These are phyloP conservation scores for Scalopus aquaticus DNA, from an alignment of 2,113 vertebrate genomes.

Conservation along the genomic window DNA sequence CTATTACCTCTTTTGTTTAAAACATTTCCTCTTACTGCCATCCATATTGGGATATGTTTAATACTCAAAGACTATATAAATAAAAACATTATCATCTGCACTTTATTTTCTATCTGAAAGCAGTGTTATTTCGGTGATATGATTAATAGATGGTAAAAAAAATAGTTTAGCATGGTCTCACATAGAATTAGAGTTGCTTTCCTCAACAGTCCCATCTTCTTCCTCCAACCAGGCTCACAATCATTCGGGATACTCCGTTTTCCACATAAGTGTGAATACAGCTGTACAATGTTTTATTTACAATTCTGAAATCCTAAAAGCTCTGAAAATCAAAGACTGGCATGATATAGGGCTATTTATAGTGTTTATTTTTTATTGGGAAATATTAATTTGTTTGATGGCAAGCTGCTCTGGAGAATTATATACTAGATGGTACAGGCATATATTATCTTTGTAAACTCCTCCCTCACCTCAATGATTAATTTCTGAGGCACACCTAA, in stretches of 20 bases:
- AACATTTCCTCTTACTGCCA: constrained; percentile 18
- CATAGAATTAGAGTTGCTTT: neutral
- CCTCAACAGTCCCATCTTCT: neutral
- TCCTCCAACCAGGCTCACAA: neutral
- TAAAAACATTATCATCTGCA: neutral
- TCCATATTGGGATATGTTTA: neutral
- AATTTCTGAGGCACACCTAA: constrained; percentile 9
- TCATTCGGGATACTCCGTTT: neutral
- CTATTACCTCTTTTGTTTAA: constrained; percentile 25
- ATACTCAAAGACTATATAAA: neutral
- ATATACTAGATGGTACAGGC: neutral
- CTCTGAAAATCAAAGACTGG: neutral
- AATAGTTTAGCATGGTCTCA: neutral
- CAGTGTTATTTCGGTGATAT: neutral
- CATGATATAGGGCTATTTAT: neutral
- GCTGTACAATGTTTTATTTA: neutral
- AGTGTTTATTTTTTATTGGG: neutral
- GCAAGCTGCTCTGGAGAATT: neutral
- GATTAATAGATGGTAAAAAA: neutral
- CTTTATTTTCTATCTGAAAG: constrained; percentile 18
- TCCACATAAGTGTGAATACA: neutral
- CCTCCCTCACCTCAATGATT: neutral
- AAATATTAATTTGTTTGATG: neutral
- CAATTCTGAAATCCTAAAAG: constrained; percentile 13
- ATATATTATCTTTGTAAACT: neutral